These are phyloP conservation scores for Oreotragus oreotragus DNA, from an alignment of 2,113 vertebrate species.

Conservation along the genomic window DNA sequence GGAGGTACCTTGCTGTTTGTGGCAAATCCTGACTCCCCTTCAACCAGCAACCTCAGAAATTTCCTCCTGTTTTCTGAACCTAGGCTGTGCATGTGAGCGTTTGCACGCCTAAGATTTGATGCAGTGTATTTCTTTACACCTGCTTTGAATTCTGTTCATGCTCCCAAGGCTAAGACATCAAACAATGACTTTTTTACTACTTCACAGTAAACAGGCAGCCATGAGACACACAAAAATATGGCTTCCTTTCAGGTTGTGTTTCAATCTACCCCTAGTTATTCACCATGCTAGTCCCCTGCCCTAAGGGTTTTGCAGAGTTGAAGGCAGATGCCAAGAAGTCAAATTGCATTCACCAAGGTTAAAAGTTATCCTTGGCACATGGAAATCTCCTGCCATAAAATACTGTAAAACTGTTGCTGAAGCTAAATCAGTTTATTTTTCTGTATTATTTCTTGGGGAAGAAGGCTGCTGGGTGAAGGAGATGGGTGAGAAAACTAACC, in stretches of 20 bases:
- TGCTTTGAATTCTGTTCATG: constrained; percentile 34
- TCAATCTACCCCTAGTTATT: not conserved
- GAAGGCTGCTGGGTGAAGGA: constrained; percentile 21
- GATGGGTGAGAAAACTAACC: constrained; percentile 43
- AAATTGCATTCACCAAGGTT: constrained; percentile 48
- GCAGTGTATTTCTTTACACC: not conserved
- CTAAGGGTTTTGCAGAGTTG: constrained; percentile 2
- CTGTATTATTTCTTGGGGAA: constrained; percentile 35
- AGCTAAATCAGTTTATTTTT: constrained; percentile 65
- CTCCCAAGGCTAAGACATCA: constrained; percentile 31
- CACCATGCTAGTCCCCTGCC: not conserved
- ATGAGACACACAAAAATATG: not conserved
- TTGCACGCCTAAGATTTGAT: not conserved
- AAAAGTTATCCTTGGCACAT: constrained; percentile 65
- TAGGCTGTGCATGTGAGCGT: no score
- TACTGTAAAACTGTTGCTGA: not conserved
- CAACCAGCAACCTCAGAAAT: not conserved
- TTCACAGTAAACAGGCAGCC: constrained; percentile 4
- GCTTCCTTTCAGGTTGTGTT: not conserved
- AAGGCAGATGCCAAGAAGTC: constrained; percentile 46
- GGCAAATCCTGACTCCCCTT: not conserved
- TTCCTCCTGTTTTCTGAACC: not conserved
- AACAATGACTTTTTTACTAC: constrained; percentile 7
- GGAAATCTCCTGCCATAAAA: constrained; percentile 59
- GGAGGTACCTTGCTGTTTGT: not conserved